Evolutionary conservation across 2,113 vertebrate genomes (phyloP).

Genomic region (Marmota flaviventris): DNA sequence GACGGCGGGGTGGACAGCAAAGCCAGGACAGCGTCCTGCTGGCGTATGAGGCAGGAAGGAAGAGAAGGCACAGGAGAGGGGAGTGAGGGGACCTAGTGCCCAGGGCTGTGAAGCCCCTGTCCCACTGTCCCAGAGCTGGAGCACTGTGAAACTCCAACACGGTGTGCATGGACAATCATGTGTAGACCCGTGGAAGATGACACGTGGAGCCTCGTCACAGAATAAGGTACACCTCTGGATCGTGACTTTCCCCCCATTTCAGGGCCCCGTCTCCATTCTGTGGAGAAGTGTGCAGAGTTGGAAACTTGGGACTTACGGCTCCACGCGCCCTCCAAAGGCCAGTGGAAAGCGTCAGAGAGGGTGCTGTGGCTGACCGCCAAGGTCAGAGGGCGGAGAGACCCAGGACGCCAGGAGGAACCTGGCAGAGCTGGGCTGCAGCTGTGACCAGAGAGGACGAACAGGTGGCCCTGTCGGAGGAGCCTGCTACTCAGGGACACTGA

Average conservation of each 20-base stretch:
- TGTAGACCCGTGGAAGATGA: accelerated
- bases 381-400: not conserved
- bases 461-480: not conserved
- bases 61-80: not conserved
- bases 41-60: not conserved
- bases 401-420: accelerated
- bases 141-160: no score
- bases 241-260: no score
- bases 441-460: not conserved
- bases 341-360: not conserved
- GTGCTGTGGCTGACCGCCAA: not conserved
- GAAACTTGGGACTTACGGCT: no score
- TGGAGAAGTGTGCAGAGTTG: no score
- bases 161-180: accelerated
- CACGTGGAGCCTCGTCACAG: no score
- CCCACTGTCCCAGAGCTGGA: no score
- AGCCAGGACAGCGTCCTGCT: not conserved
- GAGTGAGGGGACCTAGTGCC: accelerated
- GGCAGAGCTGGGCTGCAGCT: not conserved
- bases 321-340: not conserved
- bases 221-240: no score
- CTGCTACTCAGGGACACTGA: no score
- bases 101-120: not conserved
- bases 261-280: no score
- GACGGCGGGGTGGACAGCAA: not conserved